These are phyloP conservation scores for Tiphia femorata DNA, from an alignment of 2,888 invertebrate genomes.

Conservation along the genomic window DNA sequence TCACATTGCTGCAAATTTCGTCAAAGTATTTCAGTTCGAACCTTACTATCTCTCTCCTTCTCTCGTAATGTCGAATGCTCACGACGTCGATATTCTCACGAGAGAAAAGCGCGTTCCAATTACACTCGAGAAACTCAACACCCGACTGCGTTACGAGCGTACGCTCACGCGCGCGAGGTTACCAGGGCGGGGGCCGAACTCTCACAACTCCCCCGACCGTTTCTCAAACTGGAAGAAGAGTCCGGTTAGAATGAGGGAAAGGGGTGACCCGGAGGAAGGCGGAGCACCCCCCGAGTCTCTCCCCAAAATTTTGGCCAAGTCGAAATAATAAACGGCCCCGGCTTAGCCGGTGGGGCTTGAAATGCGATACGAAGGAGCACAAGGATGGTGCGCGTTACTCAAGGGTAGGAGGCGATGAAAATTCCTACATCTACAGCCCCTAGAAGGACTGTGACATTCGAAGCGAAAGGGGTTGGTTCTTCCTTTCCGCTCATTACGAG, in stretches of 20 bases:
- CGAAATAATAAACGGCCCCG: conserved; percentile 50
- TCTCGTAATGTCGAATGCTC: too few relatives aligned
- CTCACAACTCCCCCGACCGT: too few relatives aligned
- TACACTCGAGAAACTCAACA: conserved; percentile 1
- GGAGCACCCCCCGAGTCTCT: not conserved
- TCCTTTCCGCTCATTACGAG: not conserved
- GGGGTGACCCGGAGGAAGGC: not conserved
- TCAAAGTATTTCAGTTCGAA: too few relatives aligned
- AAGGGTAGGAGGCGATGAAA: conserved; percentile 12
- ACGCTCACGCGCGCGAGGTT: too few relatives aligned
- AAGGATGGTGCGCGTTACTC: not conserved
- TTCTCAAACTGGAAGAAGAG: too few relatives aligned
- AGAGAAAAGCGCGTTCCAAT: too few relatives aligned
- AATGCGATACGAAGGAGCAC: conserved; percentile 1
- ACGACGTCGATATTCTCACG: too few relatives aligned
- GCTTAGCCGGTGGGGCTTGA: too few relatives aligned
- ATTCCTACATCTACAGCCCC: conserved; percentile 42
- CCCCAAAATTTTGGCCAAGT: conserved; percentile 29
- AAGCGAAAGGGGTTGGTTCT: conserved; percentile 50
- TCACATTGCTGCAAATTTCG: too few relatives aligned
- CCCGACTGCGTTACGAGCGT: not conserved
- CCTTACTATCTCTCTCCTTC: too few relatives aligned
- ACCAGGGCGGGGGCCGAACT: too few relatives aligned
- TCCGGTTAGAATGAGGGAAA: not conserved
- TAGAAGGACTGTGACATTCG: conserved; percentile 53